Percentiles rank a stretch among this genome's conserved stretches.
These are phyloP conservation scores for Anarsia innoxiella DNA, from an alignment of 2,888 invertebrate species.

Conservation along the genomic window DNA sequence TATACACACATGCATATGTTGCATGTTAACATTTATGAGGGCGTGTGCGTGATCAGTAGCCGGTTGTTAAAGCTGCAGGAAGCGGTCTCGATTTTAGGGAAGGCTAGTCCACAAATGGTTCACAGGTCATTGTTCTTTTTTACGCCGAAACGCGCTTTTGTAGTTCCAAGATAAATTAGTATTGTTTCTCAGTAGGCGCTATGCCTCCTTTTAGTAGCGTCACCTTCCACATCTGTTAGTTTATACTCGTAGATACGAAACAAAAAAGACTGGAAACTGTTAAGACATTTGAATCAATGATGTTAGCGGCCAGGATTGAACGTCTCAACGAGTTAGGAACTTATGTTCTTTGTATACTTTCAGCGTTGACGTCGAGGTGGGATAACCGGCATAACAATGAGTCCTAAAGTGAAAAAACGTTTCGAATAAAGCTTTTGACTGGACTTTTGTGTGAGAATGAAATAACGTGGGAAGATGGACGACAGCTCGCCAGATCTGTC, in stretches of 20 bases:
- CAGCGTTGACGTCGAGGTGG: slow-evolving; percentile 18
- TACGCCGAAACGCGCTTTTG: slow-evolving; percentile 49
- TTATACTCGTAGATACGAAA: slow-evolving; percentile 23
- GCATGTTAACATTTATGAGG: no score
- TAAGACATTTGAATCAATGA: slow-evolving; percentile 16
- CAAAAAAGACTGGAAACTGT: slow-evolving; percentile 14
- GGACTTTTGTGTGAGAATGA: slow-evolving; percentile 11
- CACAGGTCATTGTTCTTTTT: slow-evolving; percentile 68
- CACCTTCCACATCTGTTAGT: slow-evolving; percentile 24
- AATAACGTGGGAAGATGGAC: slow-evolving; percentile 51
- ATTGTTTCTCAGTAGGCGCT: slow-evolving; percentile 42
- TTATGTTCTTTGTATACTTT: slow-evolving; percentile 2
- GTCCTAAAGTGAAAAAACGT: slow-evolving; percentile 35
- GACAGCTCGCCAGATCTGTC: slow-evolving; percentile 92
- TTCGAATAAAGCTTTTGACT: slow-evolving; percentile 13
- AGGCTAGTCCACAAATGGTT: slow-evolving; percentile 59
- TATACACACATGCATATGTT: no score
- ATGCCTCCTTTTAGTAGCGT: slow-evolving; percentile 41
- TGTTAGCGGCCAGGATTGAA: slow-evolving; percentile 18
- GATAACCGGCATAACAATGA: slow-evolving; percentile 31
- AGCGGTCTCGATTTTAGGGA: slow-evolving; percentile 69
- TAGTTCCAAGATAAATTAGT: slow-evolving; percentile 54
- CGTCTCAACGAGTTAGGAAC: not conserved
- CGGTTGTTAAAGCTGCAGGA: slow-evolving; percentile 59
- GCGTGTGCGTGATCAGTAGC: slow-evolving; percentile 42